phyloP scores from a whole-genome alignment of 2,888 invertebrate species.

The Tinea trinotella region DNA sequence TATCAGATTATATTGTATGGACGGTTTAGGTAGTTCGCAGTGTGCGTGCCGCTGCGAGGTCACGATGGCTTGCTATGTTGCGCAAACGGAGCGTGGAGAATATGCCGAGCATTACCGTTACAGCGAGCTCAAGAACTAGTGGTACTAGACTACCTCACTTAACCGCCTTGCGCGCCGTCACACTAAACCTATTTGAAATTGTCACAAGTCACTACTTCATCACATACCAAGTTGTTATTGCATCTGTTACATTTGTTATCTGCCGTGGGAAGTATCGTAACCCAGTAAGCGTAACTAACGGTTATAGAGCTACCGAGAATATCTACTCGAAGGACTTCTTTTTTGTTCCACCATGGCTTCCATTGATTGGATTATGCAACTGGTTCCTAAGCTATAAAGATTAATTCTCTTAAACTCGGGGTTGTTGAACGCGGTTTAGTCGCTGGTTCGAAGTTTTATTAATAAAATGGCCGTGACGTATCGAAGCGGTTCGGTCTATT shows the following conservation, averaged over 20 bases:
- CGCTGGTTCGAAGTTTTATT: constrained; percentile 54
- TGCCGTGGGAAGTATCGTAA: constrained; percentile 28
- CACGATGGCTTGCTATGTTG: constrained; percentile 10
- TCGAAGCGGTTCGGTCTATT: constrained; percentile 59
- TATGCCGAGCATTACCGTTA: constrained; percentile 26
- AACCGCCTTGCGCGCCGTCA: constrained; percentile 22
- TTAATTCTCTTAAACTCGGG: constrained; percentile 27
- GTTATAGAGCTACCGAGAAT: background rate
- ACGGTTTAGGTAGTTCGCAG: background rate
- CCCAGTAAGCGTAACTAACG: background rate
- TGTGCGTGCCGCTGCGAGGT: constrained; percentile 16
- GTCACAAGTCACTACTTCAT: constrained; percentile 21
- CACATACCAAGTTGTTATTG: constrained; percentile 20
- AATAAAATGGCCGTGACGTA: constrained; percentile 66
- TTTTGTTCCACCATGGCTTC: background rate
- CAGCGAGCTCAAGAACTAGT: constrained; percentile 8
- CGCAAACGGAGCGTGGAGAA: constrained; percentile 18
- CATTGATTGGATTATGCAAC: constrained; percentile 1
- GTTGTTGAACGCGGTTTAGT: constrained; percentile 55
- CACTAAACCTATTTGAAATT: constrained; percentile 17
- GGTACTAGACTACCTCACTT: constrained; percentile 20
- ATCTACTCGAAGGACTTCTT: background rate
- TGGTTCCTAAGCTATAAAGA: background rate
- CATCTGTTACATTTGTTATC: constrained; percentile 35
- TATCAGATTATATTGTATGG: constrained; percentile 8